Evolutionary conservation across 2,888 invertebrate genomes (phyloP).

Genomic region (Buathra laborator): DNA sequence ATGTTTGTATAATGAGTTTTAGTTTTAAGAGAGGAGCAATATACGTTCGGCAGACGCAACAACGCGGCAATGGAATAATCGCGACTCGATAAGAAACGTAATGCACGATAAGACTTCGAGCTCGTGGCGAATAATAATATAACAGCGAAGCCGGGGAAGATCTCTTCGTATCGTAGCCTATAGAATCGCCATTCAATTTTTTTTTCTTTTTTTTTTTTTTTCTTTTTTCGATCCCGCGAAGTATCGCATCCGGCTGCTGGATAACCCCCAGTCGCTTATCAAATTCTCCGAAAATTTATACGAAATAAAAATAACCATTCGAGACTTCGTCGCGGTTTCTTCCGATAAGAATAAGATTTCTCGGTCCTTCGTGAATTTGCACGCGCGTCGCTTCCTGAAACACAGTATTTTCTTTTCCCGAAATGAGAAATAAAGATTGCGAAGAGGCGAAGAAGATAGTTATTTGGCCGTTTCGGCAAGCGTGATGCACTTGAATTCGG

Average conservation of each 20-base stretch:
- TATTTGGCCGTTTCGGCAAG: background rate
- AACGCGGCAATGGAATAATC: constrained; percentile 39
- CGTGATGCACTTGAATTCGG: background rate
- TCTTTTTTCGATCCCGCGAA: background rate
- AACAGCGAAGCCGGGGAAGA: background rate
- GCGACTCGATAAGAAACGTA: constrained; percentile 46
- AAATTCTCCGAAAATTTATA: constrained; percentile 32
- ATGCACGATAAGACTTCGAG: constrained; percentile 37
- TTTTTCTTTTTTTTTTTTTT: background rate
- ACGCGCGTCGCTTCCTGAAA: background rate
- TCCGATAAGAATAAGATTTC: background rate
- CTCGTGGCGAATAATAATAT: constrained; percentile 9
- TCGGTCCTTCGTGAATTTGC: background rate
- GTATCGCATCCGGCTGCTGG: background rate
- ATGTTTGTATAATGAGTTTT: background rate
- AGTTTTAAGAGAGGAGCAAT: background rate
- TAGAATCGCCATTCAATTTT: background rate
- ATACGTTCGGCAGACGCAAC: background rate
- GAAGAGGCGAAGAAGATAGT: background rate
- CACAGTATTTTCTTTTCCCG: background rate
- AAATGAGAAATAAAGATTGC: background rate
- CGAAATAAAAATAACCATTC: too few relatives aligned
- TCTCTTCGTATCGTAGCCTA: background rate
- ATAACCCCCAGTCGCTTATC: constrained; percentile 25
- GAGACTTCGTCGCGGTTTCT: background rate